phyloP scores from a whole-genome alignment of 2,797 vertebrate species.

The Phalloptychus januarius region DNA sequence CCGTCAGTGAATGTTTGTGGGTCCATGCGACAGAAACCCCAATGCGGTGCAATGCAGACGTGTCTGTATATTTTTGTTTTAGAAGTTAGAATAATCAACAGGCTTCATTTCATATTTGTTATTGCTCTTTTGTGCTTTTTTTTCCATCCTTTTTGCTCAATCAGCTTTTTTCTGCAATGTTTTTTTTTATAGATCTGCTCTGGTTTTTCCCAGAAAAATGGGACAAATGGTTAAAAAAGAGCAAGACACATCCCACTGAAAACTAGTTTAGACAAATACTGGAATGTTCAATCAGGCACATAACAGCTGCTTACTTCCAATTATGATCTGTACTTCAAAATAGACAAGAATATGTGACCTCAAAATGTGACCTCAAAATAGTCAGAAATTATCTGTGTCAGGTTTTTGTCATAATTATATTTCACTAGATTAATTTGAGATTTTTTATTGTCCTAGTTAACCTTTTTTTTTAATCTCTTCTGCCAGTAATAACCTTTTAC shows the following conservation, averaged over 20 bases:
- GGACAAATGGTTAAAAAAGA: conserved; percentile 55
- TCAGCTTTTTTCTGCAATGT: conserved; percentile 41
- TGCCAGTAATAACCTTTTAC: conserved; percentile 7
- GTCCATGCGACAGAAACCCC: conserved; percentile 25
- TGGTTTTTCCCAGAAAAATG: conserved; percentile 78
- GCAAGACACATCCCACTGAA: conserved; percentile 53
- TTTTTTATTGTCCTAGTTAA: background rate
- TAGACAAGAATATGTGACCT: conserved; percentile 45
- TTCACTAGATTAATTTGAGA: background rate
- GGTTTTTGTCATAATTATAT: conserved; percentile 1
- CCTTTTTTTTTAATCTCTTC: background rate
- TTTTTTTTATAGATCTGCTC: conserved; percentile 55
- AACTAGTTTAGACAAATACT: conserved; percentile 58
- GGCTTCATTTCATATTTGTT: conserved; percentile 45
- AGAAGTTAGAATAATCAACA: conserved; percentile 20
- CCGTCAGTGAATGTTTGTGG: conserved; percentile 23
- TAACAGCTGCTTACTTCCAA: conserved; percentile 48
- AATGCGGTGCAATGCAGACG: conserved; percentile 6
- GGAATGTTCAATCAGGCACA: conserved; percentile 42
- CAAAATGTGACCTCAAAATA: conserved; percentile 3
- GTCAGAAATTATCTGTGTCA: background rate
- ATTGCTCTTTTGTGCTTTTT: conserved; percentile 13
- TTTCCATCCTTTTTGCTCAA: conserved; percentile 12
- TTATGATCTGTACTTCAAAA: conserved; percentile 45
- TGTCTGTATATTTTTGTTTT: conserved; percentile 12